Base-by-base conservation (phyloP, 2,797 vertebrate species). In the Gallinago solitaria region DNA sequence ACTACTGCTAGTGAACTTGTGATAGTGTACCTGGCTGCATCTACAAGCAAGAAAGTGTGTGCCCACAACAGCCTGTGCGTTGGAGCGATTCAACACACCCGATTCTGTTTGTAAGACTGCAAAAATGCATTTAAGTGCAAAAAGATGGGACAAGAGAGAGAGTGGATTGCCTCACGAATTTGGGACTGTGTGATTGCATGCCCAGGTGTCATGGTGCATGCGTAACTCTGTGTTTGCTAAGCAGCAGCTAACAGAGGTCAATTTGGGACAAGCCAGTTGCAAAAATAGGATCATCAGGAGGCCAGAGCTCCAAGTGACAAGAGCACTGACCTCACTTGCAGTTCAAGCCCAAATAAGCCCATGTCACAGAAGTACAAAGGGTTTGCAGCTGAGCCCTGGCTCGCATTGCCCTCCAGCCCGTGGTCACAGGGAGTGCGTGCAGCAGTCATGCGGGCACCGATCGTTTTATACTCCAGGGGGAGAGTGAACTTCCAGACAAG, bases 401-500 rank as follows among this genome's bases (percentile, higher is more conserved):
- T 67, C 50, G 9, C 53, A 1, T 6, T 64, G 2, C 54, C 45
- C 43, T 19, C 50, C 71, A 57, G 84, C 33, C 93, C 11, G 20
- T 12, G 71, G 47, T 37, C 51, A 43, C 54, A 15, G 68, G 12
- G 24, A 35, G 37, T 2, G 41, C 1, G 7, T n/a, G 83, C 57
- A 47, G 65, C 69, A 50, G 64, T 2, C 2, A 5, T 18, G 71
- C 11, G 16, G 51, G 48, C 35, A 8, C 86, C 45, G 64, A 53
- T 9, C 57, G 75, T 32, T 56, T 47, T 18, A 53, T 30, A 13
- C 60, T 83, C 76, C 80, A 32, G 85, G 43, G 81, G 69, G 16
- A 43, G 30, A 64, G 76, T 8, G 30, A 81, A 65, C 79, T 70
- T 90, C 59, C 87, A 75, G 83, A 43, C 60, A 51, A 90, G 84